Conservation (phyloP, 2,113 vertebrate genomes). For the Penelope pileata region DNA sequence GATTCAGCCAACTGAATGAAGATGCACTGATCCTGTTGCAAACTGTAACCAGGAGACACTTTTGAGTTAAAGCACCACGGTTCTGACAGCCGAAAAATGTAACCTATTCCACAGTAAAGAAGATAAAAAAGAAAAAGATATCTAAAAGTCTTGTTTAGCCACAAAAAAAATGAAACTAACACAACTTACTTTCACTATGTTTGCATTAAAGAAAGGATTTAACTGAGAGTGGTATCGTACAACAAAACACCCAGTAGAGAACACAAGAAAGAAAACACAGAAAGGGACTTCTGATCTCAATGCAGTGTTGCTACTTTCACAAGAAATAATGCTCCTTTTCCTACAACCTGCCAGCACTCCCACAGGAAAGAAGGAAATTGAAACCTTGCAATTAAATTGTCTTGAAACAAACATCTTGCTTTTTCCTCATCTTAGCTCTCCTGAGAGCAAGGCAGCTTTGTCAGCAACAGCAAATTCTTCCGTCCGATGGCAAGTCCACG, state of each 20-base stretch:
- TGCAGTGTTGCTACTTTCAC: neutral
- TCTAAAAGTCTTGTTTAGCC: neutral
- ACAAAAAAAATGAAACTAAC: neutral
- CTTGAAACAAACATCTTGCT: neutral
- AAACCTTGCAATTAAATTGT: neutral
- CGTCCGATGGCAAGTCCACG: accelerated
- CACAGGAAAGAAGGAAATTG: neutral
- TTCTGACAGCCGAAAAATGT: neutral
- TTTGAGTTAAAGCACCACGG: neutral
- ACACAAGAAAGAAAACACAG: neutral
- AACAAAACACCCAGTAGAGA: neutral
- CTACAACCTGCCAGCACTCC: neutral
- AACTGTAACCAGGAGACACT: neutral
- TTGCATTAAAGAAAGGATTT: neutral
- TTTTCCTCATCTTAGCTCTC: neutral
- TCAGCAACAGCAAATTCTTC: neutral
- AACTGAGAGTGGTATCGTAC: neutral
- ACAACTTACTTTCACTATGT: neutral
- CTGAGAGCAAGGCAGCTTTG: neutral
- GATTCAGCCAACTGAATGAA: neutral
- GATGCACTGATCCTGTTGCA: neutral
- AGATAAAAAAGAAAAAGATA: no score
- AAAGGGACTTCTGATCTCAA: neutral
- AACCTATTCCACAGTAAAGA: neutral
- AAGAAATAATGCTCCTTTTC: neutral